These are phyloP conservation scores for Phalacrocorax pelagicus DNA, from an alignment of 2,113 vertebrate species.

Conservation along the genomic window DNA sequence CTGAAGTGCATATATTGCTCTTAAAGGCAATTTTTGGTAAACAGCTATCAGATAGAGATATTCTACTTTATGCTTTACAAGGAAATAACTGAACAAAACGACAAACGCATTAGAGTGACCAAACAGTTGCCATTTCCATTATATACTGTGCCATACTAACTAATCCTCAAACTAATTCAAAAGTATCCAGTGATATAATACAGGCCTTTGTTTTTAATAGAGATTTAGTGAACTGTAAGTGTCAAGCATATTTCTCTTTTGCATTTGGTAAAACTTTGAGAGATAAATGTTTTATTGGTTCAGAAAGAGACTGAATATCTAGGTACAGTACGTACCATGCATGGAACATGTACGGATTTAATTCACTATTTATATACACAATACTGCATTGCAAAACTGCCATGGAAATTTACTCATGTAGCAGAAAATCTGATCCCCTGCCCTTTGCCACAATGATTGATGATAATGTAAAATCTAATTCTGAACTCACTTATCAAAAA, in stretches of 20 bases:
- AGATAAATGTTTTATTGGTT: not conserved
- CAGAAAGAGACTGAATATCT: not conserved
- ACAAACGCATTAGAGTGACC: not conserved
- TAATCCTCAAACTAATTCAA: not conserved
- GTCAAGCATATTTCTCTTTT: not conserved
- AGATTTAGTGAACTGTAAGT: not conserved
- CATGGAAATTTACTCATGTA: constrained; percentile 9
- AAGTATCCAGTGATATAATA: not conserved
- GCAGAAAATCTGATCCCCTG: constrained; percentile 36
- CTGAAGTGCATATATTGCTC: not conserved
- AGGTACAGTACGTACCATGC: not conserved
- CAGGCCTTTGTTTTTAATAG: not conserved
- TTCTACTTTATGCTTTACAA: not conserved
- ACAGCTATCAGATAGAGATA: not conserved
- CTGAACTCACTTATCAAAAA: constrained; percentile 14
- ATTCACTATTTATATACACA: not conserved
- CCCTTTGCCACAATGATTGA: constrained; percentile 19
- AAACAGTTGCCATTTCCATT: not conserved
- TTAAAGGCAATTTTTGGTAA: constrained; percentile 31
- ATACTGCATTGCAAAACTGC: constrained; percentile 18
- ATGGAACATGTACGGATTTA: not conserved
- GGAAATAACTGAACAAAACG: constrained; percentile 7
- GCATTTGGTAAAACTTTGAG: not conserved
- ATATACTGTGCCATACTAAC: not conserved
- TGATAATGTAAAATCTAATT: constrained; percentile 55